These are phyloP conservation scores for Acrocephalus scirpaceus DNA, from an alignment of 2,797 vertebrate genomes.

Conservation along the genomic window DNA sequence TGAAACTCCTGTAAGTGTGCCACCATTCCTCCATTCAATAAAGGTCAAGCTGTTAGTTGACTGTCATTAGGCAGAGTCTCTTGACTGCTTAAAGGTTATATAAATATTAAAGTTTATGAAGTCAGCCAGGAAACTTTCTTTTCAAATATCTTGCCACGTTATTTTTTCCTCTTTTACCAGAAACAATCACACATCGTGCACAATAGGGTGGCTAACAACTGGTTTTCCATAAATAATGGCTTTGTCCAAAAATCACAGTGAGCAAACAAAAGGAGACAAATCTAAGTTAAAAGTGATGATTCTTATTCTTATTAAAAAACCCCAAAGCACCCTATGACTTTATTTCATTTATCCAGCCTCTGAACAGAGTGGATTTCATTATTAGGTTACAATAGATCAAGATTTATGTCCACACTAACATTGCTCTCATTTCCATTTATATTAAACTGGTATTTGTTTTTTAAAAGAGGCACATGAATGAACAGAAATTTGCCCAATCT, in stretches of 20 bases:
- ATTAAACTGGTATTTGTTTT: slow-evolving; percentile 84
- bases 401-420: slow-evolving; percentile 78
- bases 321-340: slow-evolving; percentile 18
- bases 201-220: not conserved
- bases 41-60: slow-evolving; percentile 58
- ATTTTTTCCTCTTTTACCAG: slow-evolving; percentile 29
- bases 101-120: slow-evolving; percentile 67
- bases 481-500: slow-evolving; percentile 79
- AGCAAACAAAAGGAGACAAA: slow-evolving; percentile 54
- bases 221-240: not conserved
- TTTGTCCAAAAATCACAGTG: slow-evolving; percentile 7
- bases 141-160: slow-evolving; percentile 9
- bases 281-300: slow-evolving; percentile 52
- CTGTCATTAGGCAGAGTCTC: slow-evolving; percentile 54
- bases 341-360: slow-evolving; percentile 73
- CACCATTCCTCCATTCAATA: slow-evolving; percentile 44
- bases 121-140: slow-evolving; percentile 21
- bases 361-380: slow-evolving; percentile 75
- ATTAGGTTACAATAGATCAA: slow-evolving; percentile 82
- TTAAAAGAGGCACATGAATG: slow-evolving; percentile 76
- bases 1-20: not conserved
- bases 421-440: slow-evolving; percentile 85
- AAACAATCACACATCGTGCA: not conserved
- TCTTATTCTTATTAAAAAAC: slow-evolving; percentile 26
- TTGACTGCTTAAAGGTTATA: slow-evolving; percentile 65